Base-by-base conservation (phyloP, 2,888 invertebrate genomes). In the Aleiodes leptofemur region DNA sequence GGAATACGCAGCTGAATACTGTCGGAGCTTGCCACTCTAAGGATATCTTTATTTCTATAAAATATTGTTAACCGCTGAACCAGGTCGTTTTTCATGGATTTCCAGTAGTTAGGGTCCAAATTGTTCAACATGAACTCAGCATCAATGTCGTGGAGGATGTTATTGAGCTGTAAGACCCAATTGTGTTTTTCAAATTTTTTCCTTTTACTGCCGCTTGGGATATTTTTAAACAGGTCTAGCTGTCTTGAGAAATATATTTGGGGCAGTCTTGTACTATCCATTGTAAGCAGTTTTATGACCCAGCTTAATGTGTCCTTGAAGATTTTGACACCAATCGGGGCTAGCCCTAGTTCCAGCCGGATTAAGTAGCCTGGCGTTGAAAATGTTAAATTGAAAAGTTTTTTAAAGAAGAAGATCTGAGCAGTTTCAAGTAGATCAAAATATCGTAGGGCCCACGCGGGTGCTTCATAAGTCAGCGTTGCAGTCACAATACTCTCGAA, bases 1-100 rank as follows among this genome's bases (percentile, higher is more conserved):
- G 57, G 57, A 11, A 57, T 57, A 9, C 23, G 57, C 57, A 57
- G 13, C 57, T 57, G 29, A 2, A 57, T 23, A 14, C 29, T 57
- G 9, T 29, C 14, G 4, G 57, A 57, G 4, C 11, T 57, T 29
- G 8, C 8, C 6, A 13, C 7, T 29, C 57, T 16, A 7, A 29
- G 4, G 7, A 57, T 23, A 11, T 57, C 29, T 29, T 57, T 11
- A 0, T 16, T 29, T 57, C 14, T 57, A 14, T 13, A 31, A 57
- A 4, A 23, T 5, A 29, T 29, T 29, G 57, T 57, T 4, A 57
- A 1, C 6, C 57, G 1, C 2, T 57, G 11, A 16, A 57, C 29
- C 6, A 57, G 4, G 8, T 4, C 23, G 4, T 57, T 14, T 57
- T 57, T 57, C 23, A 8, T 29, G 5, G 13, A 5, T 29, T 6